Base-by-base conservation (phyloP, 2,797 vertebrate genomes). In the Erethizon dorsatum region DNA sequence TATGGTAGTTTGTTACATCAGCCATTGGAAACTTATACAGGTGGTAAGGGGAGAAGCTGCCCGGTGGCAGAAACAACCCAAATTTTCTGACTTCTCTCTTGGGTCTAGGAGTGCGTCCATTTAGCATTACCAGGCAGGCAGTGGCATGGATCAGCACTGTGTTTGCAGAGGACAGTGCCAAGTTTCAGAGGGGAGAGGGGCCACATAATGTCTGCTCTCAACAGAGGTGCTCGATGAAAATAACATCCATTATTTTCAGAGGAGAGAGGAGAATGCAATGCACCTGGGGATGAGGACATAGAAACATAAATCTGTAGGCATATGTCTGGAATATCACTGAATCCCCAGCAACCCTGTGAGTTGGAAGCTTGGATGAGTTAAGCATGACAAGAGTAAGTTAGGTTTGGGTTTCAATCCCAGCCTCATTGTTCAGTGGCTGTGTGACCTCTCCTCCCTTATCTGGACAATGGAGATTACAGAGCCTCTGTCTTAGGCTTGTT, bases 351-450 rank as follows among this genome's bases (percentile, higher is more conserved):
- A 18, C 18, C 10, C 10, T 24, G 28, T 24, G 24, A 88, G 33
- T 15, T 24, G 37, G 75, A 80, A 88, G 69, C 31, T 71, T 28
- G 22, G 17, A 45, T 56, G 45, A 71, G 26, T 41, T 56, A 52
- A 78, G 7, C 0, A 0, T 13, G 6, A 71, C 5, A 41, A 54
- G 47, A 61, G 3, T n/a, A 0, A 0, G 0, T 80, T 11, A 50
- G n/a, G 57, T 41, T n/a, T 41, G 33, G 9, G 24, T 69, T 73
- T 65, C 45, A 78, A 73, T 50, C 37, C 65, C 37, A 71, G 56
- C 13, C 15, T 9, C 22, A 26, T 14, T 1, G 3, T 56, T 77
- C 22, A 9, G 52, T 54, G 17, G 20, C 59, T 31, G 4, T 41
- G n/a, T 56, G 26, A 33, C 18, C 63, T 24, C 8, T 37, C 14